phyloP scores from a whole-genome alignment of 1,140 invertebrate genomes.

The Battus philenor region DNA sequence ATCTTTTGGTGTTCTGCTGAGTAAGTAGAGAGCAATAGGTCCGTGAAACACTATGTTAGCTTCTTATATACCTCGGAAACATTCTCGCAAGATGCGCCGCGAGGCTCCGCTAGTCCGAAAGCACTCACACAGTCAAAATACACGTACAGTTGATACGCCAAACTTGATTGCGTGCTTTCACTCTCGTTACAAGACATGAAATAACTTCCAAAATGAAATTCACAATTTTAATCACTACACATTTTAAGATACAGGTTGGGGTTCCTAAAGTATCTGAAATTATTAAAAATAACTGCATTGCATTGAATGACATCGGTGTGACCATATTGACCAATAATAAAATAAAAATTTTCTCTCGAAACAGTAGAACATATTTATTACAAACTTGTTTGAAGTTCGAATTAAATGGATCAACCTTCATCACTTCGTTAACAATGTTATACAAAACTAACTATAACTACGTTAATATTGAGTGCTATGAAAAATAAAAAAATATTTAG shows the following conservation, averaged over 20 bases:
- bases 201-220: too few species aligned
- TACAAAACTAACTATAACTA: too few species aligned
- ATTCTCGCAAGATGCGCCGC: slow-evolving; percentile 51
- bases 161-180: slow-evolving; percentile 46
- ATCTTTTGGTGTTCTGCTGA: slow-evolving; percentile 31
- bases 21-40: slow-evolving; percentile 61
- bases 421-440: too few species aligned
- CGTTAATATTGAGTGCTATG: too few species aligned
- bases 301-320: neutral
- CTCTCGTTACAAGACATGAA: slow-evolving; percentile 16
- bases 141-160: slow-evolving; percentile 26
- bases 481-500: too few species aligned
- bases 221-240: neutral
- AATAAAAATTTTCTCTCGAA: too few species aligned
- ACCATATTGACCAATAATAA: neutral
- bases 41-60: slow-evolving; percentile 48
- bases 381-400: too few species aligned
- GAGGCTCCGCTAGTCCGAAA: slow-evolving; percentile 43
- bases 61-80: slow-evolving; percentile 72
- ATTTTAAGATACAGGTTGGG: neutral
- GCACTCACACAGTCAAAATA: slow-evolving; percentile 28
- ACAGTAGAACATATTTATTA: too few species aligned
- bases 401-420: too few species aligned
- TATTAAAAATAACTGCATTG: neutral
- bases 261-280: neutral